These are phyloP conservation scores for Beaufortia kweichowensis DNA, from an alignment of 2,113 vertebrate genomes.

Conservation along the genomic window DNA sequence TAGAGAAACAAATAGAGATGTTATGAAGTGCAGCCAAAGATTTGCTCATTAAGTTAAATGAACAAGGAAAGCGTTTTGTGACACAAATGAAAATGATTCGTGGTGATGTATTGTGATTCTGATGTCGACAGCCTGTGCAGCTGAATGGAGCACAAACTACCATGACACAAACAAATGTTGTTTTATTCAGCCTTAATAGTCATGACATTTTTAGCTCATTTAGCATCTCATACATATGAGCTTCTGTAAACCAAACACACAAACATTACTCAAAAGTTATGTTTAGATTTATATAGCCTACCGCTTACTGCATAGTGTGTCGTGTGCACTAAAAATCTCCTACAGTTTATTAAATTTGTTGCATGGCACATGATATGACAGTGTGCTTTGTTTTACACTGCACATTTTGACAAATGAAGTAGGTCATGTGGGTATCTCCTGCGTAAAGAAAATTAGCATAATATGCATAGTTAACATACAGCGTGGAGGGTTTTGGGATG, in stretches of 20 bases:
- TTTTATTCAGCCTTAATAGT: constrained; percentile 21
- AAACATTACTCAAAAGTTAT: neutral
- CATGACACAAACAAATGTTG: constrained; percentile 36
- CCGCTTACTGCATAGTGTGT: neutral
- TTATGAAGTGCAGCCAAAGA: constrained; percentile 10
- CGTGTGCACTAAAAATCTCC: neutral
- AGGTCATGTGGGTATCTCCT: too few relatives aligned
- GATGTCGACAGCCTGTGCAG: constrained; percentile 17
- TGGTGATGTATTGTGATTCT: constrained; percentile 10
- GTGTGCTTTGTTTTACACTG: too few relatives aligned
- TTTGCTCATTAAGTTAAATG: constrained; percentile 33
- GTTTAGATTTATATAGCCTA: neutral
- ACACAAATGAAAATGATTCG: constrained; percentile 34
- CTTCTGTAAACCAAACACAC: neutral
- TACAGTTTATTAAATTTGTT: neutral
- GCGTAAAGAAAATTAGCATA: too few relatives aligned
- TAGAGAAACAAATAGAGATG: constrained; percentile 20
- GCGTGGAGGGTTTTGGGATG: too few relatives aligned
- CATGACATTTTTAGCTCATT: constrained; percentile 24
- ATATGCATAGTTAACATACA: too few relatives aligned
- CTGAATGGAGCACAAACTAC: constrained; percentile 17
- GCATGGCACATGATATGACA: too few relatives aligned
- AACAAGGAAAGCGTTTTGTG: constrained; percentile 31
- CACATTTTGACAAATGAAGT: too few relatives aligned
- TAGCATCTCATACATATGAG: neutral